Percentiles rank a stretch among this genome's conserved stretches.
Evolutionary conservation across 2,888 invertebrate species (phyloP).

Genomic region (Pimpla rufipes): DNA sequence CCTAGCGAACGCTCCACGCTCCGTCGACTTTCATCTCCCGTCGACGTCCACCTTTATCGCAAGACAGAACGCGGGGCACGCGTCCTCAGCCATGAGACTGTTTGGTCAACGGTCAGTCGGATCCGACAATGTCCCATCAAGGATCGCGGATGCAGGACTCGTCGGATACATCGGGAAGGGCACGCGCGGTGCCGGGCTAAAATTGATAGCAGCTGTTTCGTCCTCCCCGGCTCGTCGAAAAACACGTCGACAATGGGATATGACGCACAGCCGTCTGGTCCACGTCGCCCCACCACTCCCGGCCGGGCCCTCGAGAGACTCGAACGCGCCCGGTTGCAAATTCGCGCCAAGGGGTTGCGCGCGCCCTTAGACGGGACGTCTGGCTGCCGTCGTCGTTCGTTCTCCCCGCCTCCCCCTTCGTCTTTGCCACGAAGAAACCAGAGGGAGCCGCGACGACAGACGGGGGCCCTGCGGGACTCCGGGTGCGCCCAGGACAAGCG

Average conservation of each 20-base stretch:
- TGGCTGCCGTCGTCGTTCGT: conserved; percentile 2
- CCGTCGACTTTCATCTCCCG: conserved; percentile 1
- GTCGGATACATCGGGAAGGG: conserved; percentile 36
- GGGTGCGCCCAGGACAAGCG: conserved; percentile 16
- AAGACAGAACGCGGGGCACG: conserved; percentile 50
- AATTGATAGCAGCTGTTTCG: conserved; percentile 79
- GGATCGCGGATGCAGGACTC: conserved; percentile 30
- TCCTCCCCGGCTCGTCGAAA: conserved; percentile 61
- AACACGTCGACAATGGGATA: conserved; percentile 68
- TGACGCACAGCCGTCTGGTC: conserved; percentile 24
- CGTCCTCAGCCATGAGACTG: conserved; percentile 38
- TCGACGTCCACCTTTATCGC: not conserved
- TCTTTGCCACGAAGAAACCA: conserved; percentile 45
- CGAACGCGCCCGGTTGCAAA: conserved; percentile 74
- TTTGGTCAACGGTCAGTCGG: conserved; percentile 57
- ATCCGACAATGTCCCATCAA: conserved; percentile 31
- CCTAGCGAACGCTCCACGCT: not conserved
- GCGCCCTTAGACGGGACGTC: conserved; percentile 48
- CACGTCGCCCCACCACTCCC: not conserved
- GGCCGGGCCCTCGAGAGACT: conserved; percentile 37
- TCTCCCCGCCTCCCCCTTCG: conserved; percentile 12
- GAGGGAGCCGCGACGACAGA: conserved; percentile 56
- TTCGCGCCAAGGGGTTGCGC: conserved; percentile 72
- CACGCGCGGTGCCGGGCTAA: conserved; percentile 53
- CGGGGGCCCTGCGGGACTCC: conserved; percentile 50